phyloP scores from a whole-genome alignment of 64 coral and sea anemone species.

The Trachythela sp. region DNA sequence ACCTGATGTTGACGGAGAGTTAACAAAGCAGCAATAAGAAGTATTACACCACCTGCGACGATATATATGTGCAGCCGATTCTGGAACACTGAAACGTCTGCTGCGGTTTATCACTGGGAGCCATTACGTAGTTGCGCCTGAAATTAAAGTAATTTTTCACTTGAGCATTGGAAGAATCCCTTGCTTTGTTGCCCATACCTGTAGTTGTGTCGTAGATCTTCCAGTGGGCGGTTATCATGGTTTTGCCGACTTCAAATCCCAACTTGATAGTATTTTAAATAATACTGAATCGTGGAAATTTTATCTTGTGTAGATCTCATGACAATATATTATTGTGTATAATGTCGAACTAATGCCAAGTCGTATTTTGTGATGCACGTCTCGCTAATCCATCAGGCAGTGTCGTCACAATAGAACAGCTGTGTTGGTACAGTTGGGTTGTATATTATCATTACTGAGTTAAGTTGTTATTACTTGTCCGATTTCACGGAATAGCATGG shows the following conservation, averaged over 20 bases:
- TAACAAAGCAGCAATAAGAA: neutral
- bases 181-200: slow-evolving; percentile 38
- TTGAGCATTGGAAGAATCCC: slow-evolving; percentile 19
- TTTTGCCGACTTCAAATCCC: slow-evolving; percentile 45
- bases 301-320: neutral
- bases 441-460: too few relatives aligned
- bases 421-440: too few relatives aligned
- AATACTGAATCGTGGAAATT: slow-evolving; percentile 38
- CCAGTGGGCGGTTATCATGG: slow-evolving; percentile 44
- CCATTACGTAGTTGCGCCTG: neutral
- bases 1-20: neutral
- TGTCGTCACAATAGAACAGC: too few relatives aligned
- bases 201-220: slow-evolving; percentile 48
- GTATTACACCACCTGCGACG: neutral
- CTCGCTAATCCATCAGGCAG: too few relatives aligned
- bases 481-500: too few relatives aligned
- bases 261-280: slow-evolving; percentile 27
- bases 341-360: too few relatives aligned
- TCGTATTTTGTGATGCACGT: too few relatives aligned
- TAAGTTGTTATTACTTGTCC: too few relatives aligned
- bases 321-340: too few relatives aligned
- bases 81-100: neutral
- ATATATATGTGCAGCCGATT: neutral
- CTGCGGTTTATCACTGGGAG: slow-evolving; percentile 49
- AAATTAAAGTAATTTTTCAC: slow-evolving; percentile 45